Percentiles rank a stretch among this genome's conserved stretches.
These are phyloP conservation scores for Aelia acuminata DNA, from an alignment of 2,888 invertebrate genomes.

Conservation along the genomic window DNA sequence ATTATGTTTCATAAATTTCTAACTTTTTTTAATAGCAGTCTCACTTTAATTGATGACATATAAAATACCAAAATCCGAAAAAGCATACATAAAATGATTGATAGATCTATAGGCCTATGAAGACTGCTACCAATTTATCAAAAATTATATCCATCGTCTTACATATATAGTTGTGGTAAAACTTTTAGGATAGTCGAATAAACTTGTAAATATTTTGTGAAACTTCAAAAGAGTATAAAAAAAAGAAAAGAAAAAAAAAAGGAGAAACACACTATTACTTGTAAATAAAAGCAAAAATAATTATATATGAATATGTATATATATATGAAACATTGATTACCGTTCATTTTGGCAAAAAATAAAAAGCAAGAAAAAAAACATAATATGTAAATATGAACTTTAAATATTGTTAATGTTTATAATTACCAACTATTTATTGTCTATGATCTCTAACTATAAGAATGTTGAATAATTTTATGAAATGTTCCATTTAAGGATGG, in stretches of 20 bases:
- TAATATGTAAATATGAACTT: constrained; percentile 15
- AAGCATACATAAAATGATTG: not conserved
- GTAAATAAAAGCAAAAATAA: constrained; percentile 8
- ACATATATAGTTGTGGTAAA: constrained; percentile 14
- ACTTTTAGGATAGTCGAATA: constrained; percentile 31
- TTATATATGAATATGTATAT: constrained; percentile 1
- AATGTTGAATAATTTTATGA: constrained; percentile 33
- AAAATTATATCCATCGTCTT: not conserved
- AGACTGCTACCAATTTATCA: constrained; percentile 16
- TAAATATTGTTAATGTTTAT: constrained; percentile 39
- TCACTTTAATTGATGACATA: too few relatives aligned
- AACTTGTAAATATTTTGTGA: constrained; percentile 17
- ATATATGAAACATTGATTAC: not conserved
- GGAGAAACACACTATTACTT: constrained; percentile 17
- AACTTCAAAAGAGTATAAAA: too few relatives aligned
- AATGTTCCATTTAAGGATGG: not conserved
- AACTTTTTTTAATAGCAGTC: too few relatives aligned
- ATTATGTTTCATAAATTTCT: too few relatives aligned
- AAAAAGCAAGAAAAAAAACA: constrained; percentile 2
- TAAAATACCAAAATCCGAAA: not conserved
- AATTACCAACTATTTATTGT: constrained; percentile 38
- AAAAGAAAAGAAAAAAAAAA: too few relatives aligned
- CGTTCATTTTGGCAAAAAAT: constrained; percentile 21
- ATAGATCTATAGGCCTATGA: constrained; percentile 5
- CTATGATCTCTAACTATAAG: constrained; percentile 40